Evolutionary conservation across 2,797 vertebrate genomes (phyloP), one percentile per base, ranked within the genome.

Genomic region (Enteromius mattozi): DNA sequence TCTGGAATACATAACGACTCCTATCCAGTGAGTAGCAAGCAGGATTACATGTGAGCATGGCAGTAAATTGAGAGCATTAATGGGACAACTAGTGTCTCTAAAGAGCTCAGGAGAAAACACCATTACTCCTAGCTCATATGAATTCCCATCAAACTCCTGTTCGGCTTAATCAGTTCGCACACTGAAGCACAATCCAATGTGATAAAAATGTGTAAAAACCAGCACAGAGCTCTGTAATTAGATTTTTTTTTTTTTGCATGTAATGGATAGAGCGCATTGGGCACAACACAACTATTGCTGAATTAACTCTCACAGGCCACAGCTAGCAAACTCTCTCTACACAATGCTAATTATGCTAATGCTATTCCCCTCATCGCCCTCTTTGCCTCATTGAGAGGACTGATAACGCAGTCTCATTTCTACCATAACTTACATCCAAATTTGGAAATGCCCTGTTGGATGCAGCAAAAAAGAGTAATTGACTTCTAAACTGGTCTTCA

Each of bases 341-440:
- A 86, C 59, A 54, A 51, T 82, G 66, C 51, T 82, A 86, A 82
- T 86, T 83, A 83, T 80, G 69, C 33, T 68, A 86, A 82, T 49
- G 47, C 33, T 78, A 71, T 63, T 42, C 56, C 69, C 80, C 81
- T 63, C 80, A 77, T 83, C 10, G 17, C 16, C 10, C n/a, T 5
- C 63, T 77, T 83, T 68, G 59, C 72, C 61, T 56, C 47, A 66
- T 33, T 83, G 81, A 77, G 81, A 83, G 33, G 63, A 40, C 81
- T 83, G 72, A 77, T 83, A 83, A 54, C 19, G 47, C 63, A 27
- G 59, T 63, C 61, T 68, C 35, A 83, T 83, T 83, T 83, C 81
- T 51, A 68, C 47, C 63, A 54, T 37, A 33, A 83, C 47, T 30
- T 56, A 17, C 21, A 76, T 56, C 72, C 61, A 68, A 66, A 76